Evolutionary conservation across 2,113 vertebrate species (phyloP), one percentile per base, ranked within the genome.

Genomic region (Phyllopteryx taeniolatus): DNA sequence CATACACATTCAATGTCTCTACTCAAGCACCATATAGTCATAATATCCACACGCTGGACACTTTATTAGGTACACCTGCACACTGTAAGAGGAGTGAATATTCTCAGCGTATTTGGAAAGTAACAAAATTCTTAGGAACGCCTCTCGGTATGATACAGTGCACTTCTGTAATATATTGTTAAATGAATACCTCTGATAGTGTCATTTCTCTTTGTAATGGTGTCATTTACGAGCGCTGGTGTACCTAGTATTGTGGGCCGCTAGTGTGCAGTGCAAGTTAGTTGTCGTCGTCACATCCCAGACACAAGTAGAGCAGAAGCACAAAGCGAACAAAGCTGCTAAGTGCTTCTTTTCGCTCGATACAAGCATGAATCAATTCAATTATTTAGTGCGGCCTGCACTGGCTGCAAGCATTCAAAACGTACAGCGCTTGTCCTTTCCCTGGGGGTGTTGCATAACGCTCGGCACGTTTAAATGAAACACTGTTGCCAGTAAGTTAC

Each of bases 1-100:
- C 75, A 64, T 35, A 70, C 8, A 71, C 8, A 73, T 61, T 66
- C 61, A 71, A 79, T 15, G 0, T 71, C 17, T 73, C 72, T 14
- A 67, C 78, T 71, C 35, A 74, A 76, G 61, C 51, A 35, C 9
- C 22, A 56, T 33, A 20, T 39, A 49, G 17, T 67, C 67, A 44
- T 61, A 19, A 44, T 47, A 47, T 31, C 3, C n/a, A 27, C 22
- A 13, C 46, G 13, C n/a, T 57, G 56, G 56, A 57, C n/a, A 27
- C 22, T 56, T 56, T 22, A 27, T 54, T 10, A 10, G 53, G 53
- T 54, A 54, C 53, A 1, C 8, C 8, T 54, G 14, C 1, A 57
- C 59, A 60, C 59, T 35, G 13, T 8, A 19, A 53, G 49, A 53
- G 49, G 49, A 53, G 17, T 53, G 20, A 53, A 53, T 53, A 53